These are phyloP conservation scores for Cladorhizidae sp. DNA, from an alignment of 37 sponge, comb jelly and placozoan genomes.

Conservation along the genomic window DNA sequence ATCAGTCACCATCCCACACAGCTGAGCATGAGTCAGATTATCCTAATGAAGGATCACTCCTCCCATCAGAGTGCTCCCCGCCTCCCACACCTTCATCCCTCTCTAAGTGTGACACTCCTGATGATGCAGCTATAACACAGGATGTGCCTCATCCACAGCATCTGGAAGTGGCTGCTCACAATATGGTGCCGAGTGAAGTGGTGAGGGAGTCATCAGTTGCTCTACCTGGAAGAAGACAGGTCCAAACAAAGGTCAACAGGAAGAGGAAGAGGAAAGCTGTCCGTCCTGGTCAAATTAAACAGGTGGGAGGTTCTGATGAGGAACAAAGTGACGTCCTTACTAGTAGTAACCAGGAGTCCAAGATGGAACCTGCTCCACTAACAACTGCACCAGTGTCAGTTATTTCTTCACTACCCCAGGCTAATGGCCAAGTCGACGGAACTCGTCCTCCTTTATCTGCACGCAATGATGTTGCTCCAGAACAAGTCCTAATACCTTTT, in stretches of 20 bases:
- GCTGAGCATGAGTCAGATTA: not conserved
- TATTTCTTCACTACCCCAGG: no score
- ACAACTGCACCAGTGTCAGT: no score
- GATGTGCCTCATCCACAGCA: not conserved
- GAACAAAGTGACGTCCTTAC: not conserved
- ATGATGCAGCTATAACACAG: not conserved
- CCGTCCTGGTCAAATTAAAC: slow-evolving; percentile 26
- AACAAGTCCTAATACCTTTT: no score
- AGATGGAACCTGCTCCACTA: no score
- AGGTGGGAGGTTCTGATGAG: not conserved
- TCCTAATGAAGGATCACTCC: not conserved
- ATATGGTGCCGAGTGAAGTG: no score
- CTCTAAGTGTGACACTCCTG: not conserved
- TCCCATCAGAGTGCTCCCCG: not conserved
- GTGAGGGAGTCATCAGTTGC: not conserved
- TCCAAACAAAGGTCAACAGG: slow-evolving; percentile 1
- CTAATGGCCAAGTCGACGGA: no score
- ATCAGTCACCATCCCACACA: not conserved
- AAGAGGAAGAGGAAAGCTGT: slow-evolving; percentile 31
- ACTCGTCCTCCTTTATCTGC: no score
- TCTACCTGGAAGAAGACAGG: not conserved
- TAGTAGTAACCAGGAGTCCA: no score
- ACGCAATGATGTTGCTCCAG: no score
- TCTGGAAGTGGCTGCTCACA: no score
- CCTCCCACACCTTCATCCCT: not conserved